Conservation (phyloP, 1,140 invertebrate species). For the Zaprionus ornatus region DNA sequence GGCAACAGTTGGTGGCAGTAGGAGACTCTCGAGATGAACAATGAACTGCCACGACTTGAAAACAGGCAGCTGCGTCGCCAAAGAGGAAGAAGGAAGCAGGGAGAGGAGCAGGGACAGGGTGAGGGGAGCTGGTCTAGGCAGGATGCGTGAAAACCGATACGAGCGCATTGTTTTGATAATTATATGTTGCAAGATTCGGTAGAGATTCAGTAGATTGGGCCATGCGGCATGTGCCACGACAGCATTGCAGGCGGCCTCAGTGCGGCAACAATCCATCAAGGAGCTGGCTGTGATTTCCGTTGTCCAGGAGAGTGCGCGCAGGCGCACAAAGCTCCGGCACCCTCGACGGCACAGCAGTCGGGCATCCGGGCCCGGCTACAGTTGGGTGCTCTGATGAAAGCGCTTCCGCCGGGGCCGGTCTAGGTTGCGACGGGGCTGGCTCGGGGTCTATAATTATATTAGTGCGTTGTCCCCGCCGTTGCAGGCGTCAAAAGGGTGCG, state of each 20-base stretch:
- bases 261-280: constrained; percentile 43
- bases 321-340: constrained; percentile 56
- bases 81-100: not conserved
- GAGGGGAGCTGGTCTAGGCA: constrained; percentile 29
- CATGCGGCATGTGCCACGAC: constrained; percentile 35
- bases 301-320: constrained; percentile 51
- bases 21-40: not conserved
- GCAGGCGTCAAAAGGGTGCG: constrained; percentile 63
- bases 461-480: constrained; percentile 46
- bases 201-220: constrained; percentile 7
- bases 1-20: constrained; percentile 51
- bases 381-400: constrained; percentile 70
- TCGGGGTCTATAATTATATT: constrained; percentile 74
- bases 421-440: constrained; percentile 21
- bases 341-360: constrained; percentile 20
- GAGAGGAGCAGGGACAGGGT: not conserved
- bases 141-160: constrained; percentile 81
- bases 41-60: not conserved
- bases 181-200: constrained; percentile 59
- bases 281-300: constrained; percentile 58
- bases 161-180: constrained; percentile 66
- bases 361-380: not conserved
- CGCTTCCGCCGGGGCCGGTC: constrained; percentile 62
- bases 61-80: not conserved
- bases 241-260: not conserved